Evolutionary conservation across 1,140 invertebrate genomes (phyloP).

Genomic region (Musca vetustissima): DNA sequence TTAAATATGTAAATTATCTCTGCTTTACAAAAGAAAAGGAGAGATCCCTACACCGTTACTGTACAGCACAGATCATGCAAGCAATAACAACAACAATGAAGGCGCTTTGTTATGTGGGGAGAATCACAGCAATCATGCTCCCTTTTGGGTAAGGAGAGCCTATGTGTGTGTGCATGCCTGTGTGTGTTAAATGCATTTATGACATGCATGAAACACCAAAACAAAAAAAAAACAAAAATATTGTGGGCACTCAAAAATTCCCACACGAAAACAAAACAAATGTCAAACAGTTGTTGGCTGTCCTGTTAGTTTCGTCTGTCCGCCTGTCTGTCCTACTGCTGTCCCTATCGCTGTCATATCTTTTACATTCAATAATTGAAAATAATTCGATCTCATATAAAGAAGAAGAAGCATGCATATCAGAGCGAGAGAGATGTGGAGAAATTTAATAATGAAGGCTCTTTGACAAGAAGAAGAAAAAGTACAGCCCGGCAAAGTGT

Average conservation of each 20-base stretch:
- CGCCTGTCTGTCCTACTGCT: no score
- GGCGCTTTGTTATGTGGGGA: no score
- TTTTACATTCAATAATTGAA: neutral
- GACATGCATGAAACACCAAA: constrained; percentile 9
- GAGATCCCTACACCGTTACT: no score
- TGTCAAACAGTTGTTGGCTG: constrained; percentile 21
- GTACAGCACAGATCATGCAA: neutral
- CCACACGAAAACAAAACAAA: constrained; percentile 22
- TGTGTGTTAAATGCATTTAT: neutral
- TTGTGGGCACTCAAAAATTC: neutral
- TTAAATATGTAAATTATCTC: constrained; percentile 13
- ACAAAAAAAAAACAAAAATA: constrained; percentile 4
- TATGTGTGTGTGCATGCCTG: neutral
- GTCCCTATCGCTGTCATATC: no score
- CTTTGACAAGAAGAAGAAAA: neutral
- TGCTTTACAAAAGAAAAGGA: no score
- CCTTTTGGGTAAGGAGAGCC: neutral
- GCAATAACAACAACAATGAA: neutral
- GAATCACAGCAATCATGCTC: no score
- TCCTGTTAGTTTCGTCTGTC: neutral
- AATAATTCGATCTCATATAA: neutral
- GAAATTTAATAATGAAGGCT: neutral
- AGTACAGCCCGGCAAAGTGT: no score
- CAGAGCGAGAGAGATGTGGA: neutral
- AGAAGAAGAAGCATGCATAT: no score